Evolutionary conservation across 2,888 invertebrate genomes (phyloP).

Genomic region (Philereme transversata): DNA sequence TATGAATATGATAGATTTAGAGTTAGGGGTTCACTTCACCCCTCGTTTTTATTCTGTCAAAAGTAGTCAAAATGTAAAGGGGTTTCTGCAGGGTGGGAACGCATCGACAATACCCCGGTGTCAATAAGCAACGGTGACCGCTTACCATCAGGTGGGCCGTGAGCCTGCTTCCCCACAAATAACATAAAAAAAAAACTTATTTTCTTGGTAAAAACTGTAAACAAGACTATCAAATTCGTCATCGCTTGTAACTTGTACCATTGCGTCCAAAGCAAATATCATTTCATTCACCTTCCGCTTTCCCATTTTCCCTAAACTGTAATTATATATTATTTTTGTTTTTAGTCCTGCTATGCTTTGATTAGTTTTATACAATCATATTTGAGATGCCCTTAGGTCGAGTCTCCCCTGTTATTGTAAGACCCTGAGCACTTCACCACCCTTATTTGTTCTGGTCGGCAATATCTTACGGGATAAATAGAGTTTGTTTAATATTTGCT

Average conservation of each 20-base stretch:
- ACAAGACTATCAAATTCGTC: neutral
- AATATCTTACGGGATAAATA: conserved; percentile 20
- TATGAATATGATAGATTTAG: too few species aligned
- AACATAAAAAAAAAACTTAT: too few species aligned
- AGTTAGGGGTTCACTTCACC: too few species aligned
- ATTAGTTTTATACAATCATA: conserved; percentile 30
- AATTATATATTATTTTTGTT: conserved; percentile 45
- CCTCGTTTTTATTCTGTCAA: too few species aligned
- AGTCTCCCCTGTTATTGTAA: conserved; percentile 22
- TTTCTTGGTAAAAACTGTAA: too few species aligned
- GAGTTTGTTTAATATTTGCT: neutral
- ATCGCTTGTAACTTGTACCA: conserved; percentile 36
- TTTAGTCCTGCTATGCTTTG: conserved; percentile 34
- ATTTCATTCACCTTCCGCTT: conserved; percentile 58
- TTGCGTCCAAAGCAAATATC: conserved; percentile 55
- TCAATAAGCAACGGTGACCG: too few species aligned
- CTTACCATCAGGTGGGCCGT: too few species aligned
- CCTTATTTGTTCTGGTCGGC: conserved; percentile 22
- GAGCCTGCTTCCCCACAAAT: too few species aligned
- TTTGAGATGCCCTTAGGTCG: conserved; percentile 19
- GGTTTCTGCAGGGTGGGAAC: too few species aligned
- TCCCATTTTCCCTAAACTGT: conserved; percentile 51
- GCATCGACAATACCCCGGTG: too few species aligned
- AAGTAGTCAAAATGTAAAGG: too few species aligned
- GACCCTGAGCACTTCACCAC: neutral